Base-by-base conservation (phyloP, 2,797 vertebrate genomes). In the Saxicola maurus region DNA sequence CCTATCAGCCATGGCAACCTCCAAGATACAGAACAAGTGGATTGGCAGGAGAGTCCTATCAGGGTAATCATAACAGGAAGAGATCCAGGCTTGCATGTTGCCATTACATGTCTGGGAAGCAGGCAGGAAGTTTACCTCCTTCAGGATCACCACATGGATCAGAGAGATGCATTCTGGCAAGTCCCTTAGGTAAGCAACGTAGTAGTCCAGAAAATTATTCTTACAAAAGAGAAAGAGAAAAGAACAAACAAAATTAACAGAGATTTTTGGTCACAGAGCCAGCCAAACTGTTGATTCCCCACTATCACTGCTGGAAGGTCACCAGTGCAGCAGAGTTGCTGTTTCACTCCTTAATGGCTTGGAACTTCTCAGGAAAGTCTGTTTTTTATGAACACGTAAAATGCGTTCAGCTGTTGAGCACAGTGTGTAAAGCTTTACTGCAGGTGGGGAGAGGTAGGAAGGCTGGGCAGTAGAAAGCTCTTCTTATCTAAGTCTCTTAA, bases 171-270 rank as follows among this genome's bases (percentile, higher is more conserved):
- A 99, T 91, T 99, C 99, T 17, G 99, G 99, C 46, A 99, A 97
- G 93, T 99, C 99, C 95, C 98, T 98, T 94, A 99, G 96, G 95
- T 99, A 99, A 37, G 98, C 98, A 86, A 99, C 98, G 1, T 99
- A 99, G 81, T 98, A 98, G 92, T 99, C 98, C 97, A 99, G 95
- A 96, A 99, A 99, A 84, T 99, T 98, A 87, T 98, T 99, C 99
- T 99, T 96, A 59, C 6, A 17, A 87, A 86, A 65, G 14, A 12
- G 9, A 67, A 76, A 69, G 69, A 74, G 18, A 77, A 92, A 86
- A 92, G 27, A 75, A 65, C 11, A 67, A 52, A 42, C 13, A 76
- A 77, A 83, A 11, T 67, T 82, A 53, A 56, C 28, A 55, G 55
- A 61, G 17, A 14, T 27, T 62, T 82, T 72, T 89, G 57, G 28